These are phyloP conservation scores for Eulemur rufifrons DNA, from an alignment of 2,113 vertebrate genomes.

Conservation along the genomic window DNA sequence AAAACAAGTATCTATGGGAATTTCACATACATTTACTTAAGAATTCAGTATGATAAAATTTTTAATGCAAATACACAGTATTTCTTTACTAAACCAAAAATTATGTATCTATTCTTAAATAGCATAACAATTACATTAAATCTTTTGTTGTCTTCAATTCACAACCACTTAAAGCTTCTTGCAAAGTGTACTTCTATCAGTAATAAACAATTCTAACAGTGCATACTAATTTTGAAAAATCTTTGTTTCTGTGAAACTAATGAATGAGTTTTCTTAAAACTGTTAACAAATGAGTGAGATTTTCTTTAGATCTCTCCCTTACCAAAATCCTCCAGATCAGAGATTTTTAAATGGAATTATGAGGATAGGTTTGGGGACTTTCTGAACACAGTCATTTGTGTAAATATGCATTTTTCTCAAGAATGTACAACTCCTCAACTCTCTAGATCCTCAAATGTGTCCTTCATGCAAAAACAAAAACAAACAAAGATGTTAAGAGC, in stretches of 20 bases:
- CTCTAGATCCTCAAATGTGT: not conserved
- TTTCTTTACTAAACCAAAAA: not conserved
- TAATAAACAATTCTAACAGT: not conserved
- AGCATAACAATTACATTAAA: not conserved
- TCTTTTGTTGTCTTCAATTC: not conserved
- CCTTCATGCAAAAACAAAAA: not conserved
- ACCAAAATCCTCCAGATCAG: not conserved
- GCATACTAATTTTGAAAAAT: not conserved
- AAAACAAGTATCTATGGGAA: not conserved
- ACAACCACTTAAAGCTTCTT: not conserved
- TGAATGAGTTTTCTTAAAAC: not conserved
- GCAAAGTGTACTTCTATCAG: not conserved
- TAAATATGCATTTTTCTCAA: slow-evolving; percentile 4
- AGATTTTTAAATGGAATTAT: not conserved
- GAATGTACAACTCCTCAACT: not conserved
- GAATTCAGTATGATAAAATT: not conserved
- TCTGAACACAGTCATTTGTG: not conserved
- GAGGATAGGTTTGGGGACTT: not conserved
- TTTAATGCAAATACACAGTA: not conserved
- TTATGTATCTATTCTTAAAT: not conserved
- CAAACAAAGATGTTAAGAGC: not conserved
- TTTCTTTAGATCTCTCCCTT: not conserved
- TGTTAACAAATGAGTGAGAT: not conserved
- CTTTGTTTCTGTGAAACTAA: not conserved
- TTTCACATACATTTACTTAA: not conserved